A percentile compares a stretch with the other conserved stretches of the same genome.
These are phyloP conservation scores for Nomada flava DNA, from an alignment of 2,888 invertebrate genomes.

Conservation along the genomic window DNA sequence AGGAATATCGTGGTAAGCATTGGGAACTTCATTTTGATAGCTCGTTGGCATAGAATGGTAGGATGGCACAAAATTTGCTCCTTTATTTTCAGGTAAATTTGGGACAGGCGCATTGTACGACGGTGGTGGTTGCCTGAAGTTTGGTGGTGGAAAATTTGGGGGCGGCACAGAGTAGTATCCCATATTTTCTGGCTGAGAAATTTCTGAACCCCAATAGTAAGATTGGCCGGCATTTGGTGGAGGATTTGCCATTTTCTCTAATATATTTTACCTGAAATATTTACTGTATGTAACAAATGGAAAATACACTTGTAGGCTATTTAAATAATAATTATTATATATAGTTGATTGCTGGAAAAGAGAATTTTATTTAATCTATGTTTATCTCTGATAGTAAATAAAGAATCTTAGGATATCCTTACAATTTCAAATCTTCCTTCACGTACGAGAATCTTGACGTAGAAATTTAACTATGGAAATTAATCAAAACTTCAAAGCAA, in stretches of 20 bases:
- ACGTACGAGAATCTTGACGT: background rate
- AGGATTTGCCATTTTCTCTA: slow-evolving; percentile 68
- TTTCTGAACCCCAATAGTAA: slow-evolving; percentile 69
- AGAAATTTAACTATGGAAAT: background rate
- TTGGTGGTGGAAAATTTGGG: slow-evolving; percentile 76
- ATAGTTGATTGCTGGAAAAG: background rate
- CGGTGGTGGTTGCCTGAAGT: slow-evolving; percentile 69
- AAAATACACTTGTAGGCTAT: background rate
- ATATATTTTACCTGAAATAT: slow-evolving; percentile 24
- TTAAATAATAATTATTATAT: background rate
- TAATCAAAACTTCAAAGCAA: background rate
- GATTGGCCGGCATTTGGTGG: slow-evolving; percentile 63
- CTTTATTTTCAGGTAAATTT: slow-evolving; percentile 65
- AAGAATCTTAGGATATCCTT: background rate
- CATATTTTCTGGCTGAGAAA: slow-evolving; percentile 61
- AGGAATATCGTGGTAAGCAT: slow-evolving; percentile 64
- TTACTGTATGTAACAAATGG: background rate
- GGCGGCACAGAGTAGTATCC: slow-evolving; percentile 72
- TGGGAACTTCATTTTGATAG: slow-evolving; percentile 62
- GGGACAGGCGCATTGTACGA: slow-evolving; percentile 70
- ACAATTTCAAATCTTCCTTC: slow-evolving; percentile 1
- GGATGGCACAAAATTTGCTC: slow-evolving; percentile 56
- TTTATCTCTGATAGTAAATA: background rate
- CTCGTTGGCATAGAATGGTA: slow-evolving; percentile 60
- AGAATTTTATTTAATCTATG: background rate